Base-by-base conservation (phyloP, 2,797 vertebrate genomes). In the Rhinophrynus dorsalis region DNA sequence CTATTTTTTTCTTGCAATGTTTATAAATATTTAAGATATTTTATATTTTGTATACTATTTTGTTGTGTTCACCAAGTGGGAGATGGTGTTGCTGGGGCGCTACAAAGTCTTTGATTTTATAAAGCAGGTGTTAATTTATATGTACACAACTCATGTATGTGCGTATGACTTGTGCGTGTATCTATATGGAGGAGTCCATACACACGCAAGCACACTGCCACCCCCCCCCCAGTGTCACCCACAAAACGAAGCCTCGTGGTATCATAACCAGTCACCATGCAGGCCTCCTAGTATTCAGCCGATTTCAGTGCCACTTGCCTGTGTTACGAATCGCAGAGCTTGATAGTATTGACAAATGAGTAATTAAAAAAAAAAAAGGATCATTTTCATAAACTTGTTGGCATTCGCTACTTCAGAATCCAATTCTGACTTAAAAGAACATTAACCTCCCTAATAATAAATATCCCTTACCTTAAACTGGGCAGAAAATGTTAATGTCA, bases 21-120 rank as follows among this genome's bases (percentile, higher is more conserved):
- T 99, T 98, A 93, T 98, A 97, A 94, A 91, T 98, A 99, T 99
- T 99, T 99, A 99, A 99, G 93, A 94, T 95, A 94, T 97, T 97
- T 96, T 98, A 92, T 99, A 98, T 98, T 98, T 98, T 99, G 95
- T 99, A 97, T 97, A 98, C 93, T 90, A 90, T 94, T 94, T 83
- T 87, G 78, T 91, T 88, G 83, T 80, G 83, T 57, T 71, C 50
- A 54, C 68, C 44, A 26, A 38, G 33, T 83, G 84, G 83, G 82
- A 81, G 0, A n/a, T 76, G 83, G 82, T 64, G 33, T 30, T 29
- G 50, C 33, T 50, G 79, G 86, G 86, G 85, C n/a, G 84, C 85
- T 87, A 89, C 87, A 87, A 88, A 88, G 84, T 89, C 78, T 64
- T 79, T 89, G 83, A 84, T 75, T 85, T 45, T 26, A 18, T 55